These are phyloP conservation scores for Bubo scandiacus DNA, from an alignment of 2,113 vertebrate species.

Conservation along the genomic window DNA sequence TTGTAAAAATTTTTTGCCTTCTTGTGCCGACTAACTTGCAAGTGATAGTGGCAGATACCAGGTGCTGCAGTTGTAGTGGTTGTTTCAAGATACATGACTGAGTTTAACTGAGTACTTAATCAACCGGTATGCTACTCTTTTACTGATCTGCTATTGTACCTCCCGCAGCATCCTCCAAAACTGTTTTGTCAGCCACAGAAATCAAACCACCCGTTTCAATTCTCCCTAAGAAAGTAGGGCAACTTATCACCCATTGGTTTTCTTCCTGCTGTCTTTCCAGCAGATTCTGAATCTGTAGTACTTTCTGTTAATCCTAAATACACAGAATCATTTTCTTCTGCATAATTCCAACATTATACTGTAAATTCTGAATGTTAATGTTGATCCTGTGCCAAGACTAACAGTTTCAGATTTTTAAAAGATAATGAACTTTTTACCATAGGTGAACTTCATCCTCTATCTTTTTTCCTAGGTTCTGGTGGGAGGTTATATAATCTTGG, in stretches of 20 bases:
- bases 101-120: neutral
- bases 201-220: neutral
- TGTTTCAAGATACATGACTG: neutral
- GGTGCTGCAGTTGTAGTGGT: neutral
- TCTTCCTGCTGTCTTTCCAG: neutral
- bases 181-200: neutral
- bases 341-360: neutral
- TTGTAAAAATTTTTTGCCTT: neutral
- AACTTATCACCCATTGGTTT: neutral
- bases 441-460: neutral
- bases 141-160: neutral
- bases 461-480: neutral
- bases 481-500: neutral
- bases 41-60: neutral
- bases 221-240: neutral
- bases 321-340: neutral
- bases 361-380: neutral
- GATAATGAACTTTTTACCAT: neutral
- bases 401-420: neutral
- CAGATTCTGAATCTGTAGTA: neutral
- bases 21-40: neutral
- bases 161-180: neutral
- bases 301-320: neutral
- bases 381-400: neutral
- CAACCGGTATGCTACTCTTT: neutral